Base-by-base conservation (phyloP, 2,113 vertebrate species). In the Saguinus imperator region DNA sequence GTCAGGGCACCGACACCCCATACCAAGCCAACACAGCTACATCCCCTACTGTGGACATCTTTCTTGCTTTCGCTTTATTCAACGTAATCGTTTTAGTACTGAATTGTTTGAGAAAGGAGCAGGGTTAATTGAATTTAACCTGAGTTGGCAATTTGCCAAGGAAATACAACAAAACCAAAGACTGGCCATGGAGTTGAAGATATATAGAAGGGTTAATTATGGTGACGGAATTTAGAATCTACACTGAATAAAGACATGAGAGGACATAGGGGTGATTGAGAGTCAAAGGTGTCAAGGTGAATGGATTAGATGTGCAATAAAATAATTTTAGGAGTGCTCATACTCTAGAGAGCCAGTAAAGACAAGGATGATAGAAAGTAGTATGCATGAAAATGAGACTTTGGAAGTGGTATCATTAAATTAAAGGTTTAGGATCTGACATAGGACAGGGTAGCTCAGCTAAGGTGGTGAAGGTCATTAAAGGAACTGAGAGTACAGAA, bases 291-390 rank as follows among this genome's bases (percentile, higher is more conserved):
- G 45, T 32, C 75, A 23, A 58, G 61, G 8, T 72, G 7, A n/a
- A 66, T 13, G n/a, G n/a, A 81, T 17, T 81, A 35, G 16, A 40
- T 70, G 18, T 66, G 23, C 48, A 70, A 79, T 32, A 4, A 76
- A 37, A 43, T 4, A 76, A 21, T 52, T 66, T 89, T 64, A n/a
- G 6, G n/a, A 84, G 48, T 94, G n/a, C 23, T 87, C 23, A n/a
- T 82, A 81, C 61, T 81, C 13, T 82, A 82, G 77, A 94, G 48
- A 40, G 32, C 70, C 68, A 89, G 43, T 76, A 89, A 94, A 94
- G 18, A 25, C 20, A 48, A 50, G 8, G 32, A 17, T 94, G 14
- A 84, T 64, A 61, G 57, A 55, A 20, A 83, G 40, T 55, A 66
- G 32, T 50, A 61, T 37, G 13, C 18, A 43, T 76, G 45, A 75